Evolutionary conservation across 2,113 vertebrate genomes (phyloP).

Genomic region (Pollachius pollachius): DNA sequence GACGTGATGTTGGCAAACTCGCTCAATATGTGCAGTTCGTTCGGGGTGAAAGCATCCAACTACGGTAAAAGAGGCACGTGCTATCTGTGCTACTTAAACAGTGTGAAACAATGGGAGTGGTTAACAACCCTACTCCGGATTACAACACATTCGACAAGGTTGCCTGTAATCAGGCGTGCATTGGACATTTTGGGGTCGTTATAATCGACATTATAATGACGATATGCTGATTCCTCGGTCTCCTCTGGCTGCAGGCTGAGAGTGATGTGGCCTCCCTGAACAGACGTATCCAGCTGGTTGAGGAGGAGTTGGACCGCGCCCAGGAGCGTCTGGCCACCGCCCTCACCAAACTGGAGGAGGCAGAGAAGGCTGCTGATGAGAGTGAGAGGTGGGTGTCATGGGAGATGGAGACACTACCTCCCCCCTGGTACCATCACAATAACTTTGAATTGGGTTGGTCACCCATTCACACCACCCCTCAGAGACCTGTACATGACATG

Average conservation of each 20-base stretch:
- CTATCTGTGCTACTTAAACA: too few relatives aligned
- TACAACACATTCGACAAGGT: too few relatives aligned
- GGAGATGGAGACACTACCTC: neutral
- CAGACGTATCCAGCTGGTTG: slow-evolving; percentile 98
- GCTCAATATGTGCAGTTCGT: too few relatives aligned
- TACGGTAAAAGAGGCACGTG: too few relatives aligned
- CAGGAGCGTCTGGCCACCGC: slow-evolving; percentile 97
- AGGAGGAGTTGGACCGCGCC: slow-evolving; percentile 98
- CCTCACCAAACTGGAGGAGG: slow-evolving; percentile 97
- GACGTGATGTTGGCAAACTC: too few relatives aligned
- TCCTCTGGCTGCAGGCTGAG: slow-evolving; percentile 81
- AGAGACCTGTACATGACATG: too few relatives aligned
- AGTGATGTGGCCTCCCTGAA: slow-evolving; percentile 94
- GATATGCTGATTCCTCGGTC: neutral
- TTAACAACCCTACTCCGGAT: too few relatives aligned
- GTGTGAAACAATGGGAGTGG: too few relatives aligned
- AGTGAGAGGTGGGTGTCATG: slow-evolving; percentile 85
- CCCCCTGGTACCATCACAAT: neutral
- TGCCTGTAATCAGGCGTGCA: neutral
- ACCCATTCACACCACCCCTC: too few relatives aligned
- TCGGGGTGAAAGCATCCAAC: too few relatives aligned
- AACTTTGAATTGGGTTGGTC: too few relatives aligned
- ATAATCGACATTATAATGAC: too few relatives aligned
- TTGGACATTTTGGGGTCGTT: neutral
- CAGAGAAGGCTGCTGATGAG: slow-evolving; percentile 98